These are phyloP conservation scores for Scophthalmus maximus DNA, from an alignment of 2,113 vertebrate species.

Conservation along the genomic window DNA sequence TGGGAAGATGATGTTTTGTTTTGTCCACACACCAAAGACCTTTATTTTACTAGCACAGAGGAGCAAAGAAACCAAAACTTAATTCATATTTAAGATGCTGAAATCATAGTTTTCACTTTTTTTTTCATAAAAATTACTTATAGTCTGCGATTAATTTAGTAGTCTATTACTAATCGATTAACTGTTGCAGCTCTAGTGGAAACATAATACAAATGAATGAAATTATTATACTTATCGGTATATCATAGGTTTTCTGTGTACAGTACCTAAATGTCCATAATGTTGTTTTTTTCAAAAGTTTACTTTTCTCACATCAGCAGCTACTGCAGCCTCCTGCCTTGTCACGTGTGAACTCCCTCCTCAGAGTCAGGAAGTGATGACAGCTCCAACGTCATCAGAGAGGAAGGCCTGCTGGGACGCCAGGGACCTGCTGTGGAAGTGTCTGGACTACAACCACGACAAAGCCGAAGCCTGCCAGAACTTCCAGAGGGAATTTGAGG, in stretches of 20 bases:
- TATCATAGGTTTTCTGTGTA: no score
- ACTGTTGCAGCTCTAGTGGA: no score
- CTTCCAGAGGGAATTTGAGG: constrained; percentile 83
- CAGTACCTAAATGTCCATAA: background rate
- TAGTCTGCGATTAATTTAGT: no score
- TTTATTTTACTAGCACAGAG: no score
- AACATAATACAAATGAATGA: background rate
- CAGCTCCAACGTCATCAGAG: constrained; percentile 87
- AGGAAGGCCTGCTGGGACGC: constrained; percentile 90
- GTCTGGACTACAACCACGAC: constrained; percentile 85
- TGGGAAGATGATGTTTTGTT: no score
- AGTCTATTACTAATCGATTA: no score
- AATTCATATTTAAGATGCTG: no score
- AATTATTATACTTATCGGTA: background rate
- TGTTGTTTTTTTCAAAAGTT: background rate
- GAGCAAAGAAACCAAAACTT: no score
- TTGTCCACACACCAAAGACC: no score
- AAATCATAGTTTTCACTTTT: no score
- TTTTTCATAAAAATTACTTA: no score
- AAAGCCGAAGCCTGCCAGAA: constrained; percentile 78
- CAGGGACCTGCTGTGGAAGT: constrained; percentile 90
- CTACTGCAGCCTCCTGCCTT: background rate
- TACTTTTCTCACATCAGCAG: background rate
- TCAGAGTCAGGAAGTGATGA: constrained; percentile 77
- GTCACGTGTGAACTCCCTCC: background rate